Percentiles rank a stretch among this genome's conserved stretches.
These are phyloP conservation scores for Macrotis lagotis DNA, from an alignment of 2,113 vertebrate genomes.

Conservation along the genomic window DNA sequence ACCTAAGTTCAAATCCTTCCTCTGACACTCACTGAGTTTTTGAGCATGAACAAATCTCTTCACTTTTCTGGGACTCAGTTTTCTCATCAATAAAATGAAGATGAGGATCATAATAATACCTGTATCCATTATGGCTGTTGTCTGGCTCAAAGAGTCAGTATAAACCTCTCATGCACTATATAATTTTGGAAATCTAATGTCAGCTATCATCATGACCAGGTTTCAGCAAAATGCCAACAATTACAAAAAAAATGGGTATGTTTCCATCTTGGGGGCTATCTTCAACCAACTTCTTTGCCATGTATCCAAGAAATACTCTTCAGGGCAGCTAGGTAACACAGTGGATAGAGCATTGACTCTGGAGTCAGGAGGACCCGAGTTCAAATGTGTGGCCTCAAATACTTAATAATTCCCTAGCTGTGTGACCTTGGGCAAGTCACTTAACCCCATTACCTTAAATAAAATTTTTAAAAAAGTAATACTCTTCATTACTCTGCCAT, in stretches of 20 bases:
- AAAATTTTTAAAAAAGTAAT: too few species aligned
- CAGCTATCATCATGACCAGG: neutral
- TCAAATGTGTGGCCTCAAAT: too few species aligned
- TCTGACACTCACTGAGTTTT: neutral
- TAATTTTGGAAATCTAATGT: neutral
- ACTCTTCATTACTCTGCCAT: neutral
- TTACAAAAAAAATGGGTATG: neutral
- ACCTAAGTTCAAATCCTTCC: neutral
- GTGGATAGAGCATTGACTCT: too few species aligned
- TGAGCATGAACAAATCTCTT: neutral
- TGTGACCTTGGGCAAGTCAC: too few species aligned
- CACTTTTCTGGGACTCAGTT: neutral
- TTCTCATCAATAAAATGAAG: neutral
- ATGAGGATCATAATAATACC: neutral
- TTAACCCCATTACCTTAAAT: too few species aligned
- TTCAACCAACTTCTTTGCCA: neutral
- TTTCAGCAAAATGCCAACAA: neutral
- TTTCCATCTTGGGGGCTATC: neutral
- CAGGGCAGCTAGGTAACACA: too few species aligned
- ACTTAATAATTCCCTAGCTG: too few species aligned
- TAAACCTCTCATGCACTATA: neutral
- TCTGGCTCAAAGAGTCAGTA: neutral
- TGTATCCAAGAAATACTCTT: conserved; percentile 3
- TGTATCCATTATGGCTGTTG: neutral
- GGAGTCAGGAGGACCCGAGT: too few species aligned